phyloP scores from a whole-genome alignment of 2,888 invertebrate genomes.

The Tipula lateralis region DNA sequence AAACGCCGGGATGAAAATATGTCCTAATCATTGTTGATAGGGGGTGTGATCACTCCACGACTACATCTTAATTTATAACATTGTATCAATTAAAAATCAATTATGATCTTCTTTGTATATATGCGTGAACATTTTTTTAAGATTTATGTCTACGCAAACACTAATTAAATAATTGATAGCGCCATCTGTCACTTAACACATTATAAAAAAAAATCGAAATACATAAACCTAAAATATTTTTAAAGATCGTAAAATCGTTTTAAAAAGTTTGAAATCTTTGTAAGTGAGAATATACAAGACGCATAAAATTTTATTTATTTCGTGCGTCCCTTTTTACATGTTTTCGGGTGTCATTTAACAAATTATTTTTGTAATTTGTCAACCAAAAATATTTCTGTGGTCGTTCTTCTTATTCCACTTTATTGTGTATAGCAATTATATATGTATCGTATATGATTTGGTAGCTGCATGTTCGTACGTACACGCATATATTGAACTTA shows the following conservation, averaged over 20 bases:
- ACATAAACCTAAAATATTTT: background rate
- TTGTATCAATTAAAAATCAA: background rate
- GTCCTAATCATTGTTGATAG: background rate
- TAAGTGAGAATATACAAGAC: background rate
- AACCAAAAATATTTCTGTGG: slow-evolving; percentile 3
- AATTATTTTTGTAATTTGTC: slow-evolving; percentile 19
- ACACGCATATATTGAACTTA: background rate
- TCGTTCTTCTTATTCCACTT: background rate
- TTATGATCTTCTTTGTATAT: background rate
- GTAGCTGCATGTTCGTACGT: background rate
- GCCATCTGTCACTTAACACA: slow-evolving; percentile 24
- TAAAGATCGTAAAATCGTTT: background rate
- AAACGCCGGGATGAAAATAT: background rate
- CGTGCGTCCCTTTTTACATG: background rate
- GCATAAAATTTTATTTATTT: background rate
- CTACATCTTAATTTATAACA: background rate
- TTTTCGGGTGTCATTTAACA: slow-evolving; percentile 15
- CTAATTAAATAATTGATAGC: slow-evolving; percentile 19
- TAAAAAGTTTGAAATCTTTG: background rate
- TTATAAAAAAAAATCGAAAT: background rate
- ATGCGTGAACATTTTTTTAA: background rate
- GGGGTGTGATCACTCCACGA: background rate
- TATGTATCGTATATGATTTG: background rate
- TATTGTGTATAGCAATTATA: background rate
- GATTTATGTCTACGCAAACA: background rate